phyloP scores from a whole-genome alignment of 1,140 invertebrate species.

The Pseudomyrmex dendroicus region DNA sequence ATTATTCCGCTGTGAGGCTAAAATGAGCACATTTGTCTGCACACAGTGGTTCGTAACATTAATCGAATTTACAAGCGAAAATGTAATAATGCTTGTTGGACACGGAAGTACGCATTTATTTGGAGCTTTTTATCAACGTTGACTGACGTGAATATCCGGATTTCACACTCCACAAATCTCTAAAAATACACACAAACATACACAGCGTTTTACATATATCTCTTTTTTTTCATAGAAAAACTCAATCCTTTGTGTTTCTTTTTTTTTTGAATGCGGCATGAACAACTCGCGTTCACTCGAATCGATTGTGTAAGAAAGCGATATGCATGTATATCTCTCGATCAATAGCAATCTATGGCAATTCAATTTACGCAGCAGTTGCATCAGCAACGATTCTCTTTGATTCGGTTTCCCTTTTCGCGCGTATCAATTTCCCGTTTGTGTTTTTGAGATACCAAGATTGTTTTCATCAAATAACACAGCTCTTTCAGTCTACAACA shows the following conservation, averaged over 20 bases:
- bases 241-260: too few relatives aligned
- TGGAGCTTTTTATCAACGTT: background rate
- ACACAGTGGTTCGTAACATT: constrained; percentile 6
- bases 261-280: constrained; percentile 14
- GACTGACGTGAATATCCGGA: constrained; percentile 4
- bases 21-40: background rate
- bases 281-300: constrained; percentile 11
- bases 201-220: background rate
- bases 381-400: background rate
- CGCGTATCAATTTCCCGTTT: background rate
- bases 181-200: constrained; percentile 24
- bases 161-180: background rate
- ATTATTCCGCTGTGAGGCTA: background rate
- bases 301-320: constrained; percentile 37
- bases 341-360: constrained; percentile 1
- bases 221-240: background rate
- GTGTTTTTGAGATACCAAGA: background rate
- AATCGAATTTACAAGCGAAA: constrained; percentile 43
- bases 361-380: constrained; percentile 33
- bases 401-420: constrained; percentile 2
- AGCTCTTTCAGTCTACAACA: background rate
- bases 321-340: background rate
- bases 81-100: constrained; percentile 15
- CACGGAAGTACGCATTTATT: constrained; percentile 24
- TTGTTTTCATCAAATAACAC: background rate